Evolutionary conservation across 2,113 vertebrate genomes (phyloP).

Genomic region (Emydocephalus ijimae): DNA sequence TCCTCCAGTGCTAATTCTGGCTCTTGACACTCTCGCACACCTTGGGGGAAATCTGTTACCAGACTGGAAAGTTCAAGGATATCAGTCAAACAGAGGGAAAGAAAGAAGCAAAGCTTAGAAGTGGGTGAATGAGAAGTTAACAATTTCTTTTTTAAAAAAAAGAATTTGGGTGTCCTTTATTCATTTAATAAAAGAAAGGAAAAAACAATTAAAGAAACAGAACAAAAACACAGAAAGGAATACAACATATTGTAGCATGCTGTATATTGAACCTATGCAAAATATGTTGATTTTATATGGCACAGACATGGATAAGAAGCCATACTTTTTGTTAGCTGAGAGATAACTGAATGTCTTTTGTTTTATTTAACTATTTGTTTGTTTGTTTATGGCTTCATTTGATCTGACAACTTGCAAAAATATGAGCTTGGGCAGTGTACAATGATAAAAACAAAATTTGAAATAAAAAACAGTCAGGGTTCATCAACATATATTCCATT

Average conservation of each 20-base stretch:
- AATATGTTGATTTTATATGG: not conserved
- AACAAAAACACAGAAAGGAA: not conserved
- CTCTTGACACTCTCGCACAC: constrained; percentile 76
- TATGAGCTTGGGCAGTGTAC: not conserved
- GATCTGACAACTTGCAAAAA: not conserved
- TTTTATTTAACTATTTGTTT: not conserved
- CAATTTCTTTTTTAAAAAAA: not conserved
- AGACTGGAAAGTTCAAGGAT: constrained; percentile 65
- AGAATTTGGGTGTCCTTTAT: not conserved
- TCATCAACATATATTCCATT: not conserved
- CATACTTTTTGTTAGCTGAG: not conserved
- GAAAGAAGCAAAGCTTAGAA: not conserved
- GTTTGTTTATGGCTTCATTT: not conserved
- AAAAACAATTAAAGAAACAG: not conserved
- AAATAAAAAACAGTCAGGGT: not conserved
- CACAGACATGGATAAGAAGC: not conserved
- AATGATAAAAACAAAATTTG: not conserved
- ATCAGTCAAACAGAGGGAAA: not conserved
- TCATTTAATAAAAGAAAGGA: not conserved
- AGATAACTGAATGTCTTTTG: not conserved
- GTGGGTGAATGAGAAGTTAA: not conserved
- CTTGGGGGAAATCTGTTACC: constrained; percentile 79
- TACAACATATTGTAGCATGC: not conserved
- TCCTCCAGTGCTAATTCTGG: constrained; percentile 78
- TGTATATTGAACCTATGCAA: not conserved